Evolutionary conservation across 2,113 vertebrate species (phyloP), one percentile per base, ranked within the genome.

Genomic region (Platycercus adscitus): DNA sequence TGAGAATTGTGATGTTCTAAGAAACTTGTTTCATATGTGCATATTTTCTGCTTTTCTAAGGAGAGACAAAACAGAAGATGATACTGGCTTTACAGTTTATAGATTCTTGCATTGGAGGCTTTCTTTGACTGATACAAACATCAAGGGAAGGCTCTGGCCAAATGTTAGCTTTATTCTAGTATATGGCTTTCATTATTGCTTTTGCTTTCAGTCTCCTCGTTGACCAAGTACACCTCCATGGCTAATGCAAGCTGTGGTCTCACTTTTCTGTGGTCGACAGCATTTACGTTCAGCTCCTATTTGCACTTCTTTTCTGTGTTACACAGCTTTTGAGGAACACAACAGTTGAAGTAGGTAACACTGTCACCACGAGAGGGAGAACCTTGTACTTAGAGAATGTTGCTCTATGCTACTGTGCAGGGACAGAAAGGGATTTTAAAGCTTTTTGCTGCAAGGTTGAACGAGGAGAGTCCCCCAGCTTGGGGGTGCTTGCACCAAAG

Each of bases 391-490:
- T 46, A 58, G 47, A 91, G 75, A 95, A 95, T 41, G 61, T 95
- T 89, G 71, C 93, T 91, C 85, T 94, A 33, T 91, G 85, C 79
- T 89, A 90, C 81, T 60, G 53, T 94, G 94, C 66, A 29, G 84
- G 87, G 91, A 68, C 81, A 61, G 88, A 97, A 94, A 96, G 85
- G 95, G 84, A 95, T 89, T 96, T 95, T 64, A 78, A 91, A 89
- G 81, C 63, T 96, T 80, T 96, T 82, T 11, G 11, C 81, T 95
- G 85, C 91, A 90, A 92, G 82, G 52, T n/a, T 95, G 76, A 92
- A 29, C 77, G 86, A 96, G 65, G 90, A 89, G 79, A 65, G 72
- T 55, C 88, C 91, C 55, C 52, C 46, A 1, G 78, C 88, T 91
- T 55, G 80, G 91, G 93, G 86, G 47, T 71, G 60, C 64, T 69